These are phyloP conservation scores for Troglohyphantes excavatus DNA, from an alignment of 2,888 invertebrate genomes.

Conservation along the genomic window DNA sequence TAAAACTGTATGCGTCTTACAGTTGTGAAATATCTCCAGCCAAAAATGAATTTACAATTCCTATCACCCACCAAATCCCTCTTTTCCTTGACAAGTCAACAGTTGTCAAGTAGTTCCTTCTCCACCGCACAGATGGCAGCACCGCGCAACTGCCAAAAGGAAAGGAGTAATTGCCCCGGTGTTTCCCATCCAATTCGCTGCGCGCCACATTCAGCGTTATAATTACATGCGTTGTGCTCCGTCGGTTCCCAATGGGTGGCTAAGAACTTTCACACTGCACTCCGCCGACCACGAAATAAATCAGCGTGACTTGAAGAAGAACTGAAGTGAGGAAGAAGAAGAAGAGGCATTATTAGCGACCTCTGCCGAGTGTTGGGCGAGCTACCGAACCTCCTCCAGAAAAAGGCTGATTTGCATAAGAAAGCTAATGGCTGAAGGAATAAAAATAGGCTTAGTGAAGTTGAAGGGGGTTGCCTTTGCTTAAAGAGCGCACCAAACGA, in stretches of 20 bases:
- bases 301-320: constrained; percentile 69
- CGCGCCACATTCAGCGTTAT: constrained; percentile 76
- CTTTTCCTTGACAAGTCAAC: constrained; percentile 46
- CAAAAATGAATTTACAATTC: too few species aligned
- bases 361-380: constrained; percentile 54
- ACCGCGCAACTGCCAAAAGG: constrained; percentile 10
- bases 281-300: constrained; percentile 76
- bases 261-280: constrained; percentile 77
- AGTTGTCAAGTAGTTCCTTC: constrained; percentile 64
- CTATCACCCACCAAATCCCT: too few species aligned
- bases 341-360: constrained; percentile 66
- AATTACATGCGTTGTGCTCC: constrained; percentile 78
- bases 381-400: constrained; percentile 24
- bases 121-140: constrained; percentile 70
- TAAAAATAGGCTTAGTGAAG: constrained; percentile 74
- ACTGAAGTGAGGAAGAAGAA: constrained; percentile 23
- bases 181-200: constrained; percentile 73
- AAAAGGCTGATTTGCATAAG: constrained; percentile 76
- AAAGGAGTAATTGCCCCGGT: constrained; percentile 60
- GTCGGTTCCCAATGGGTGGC: constrained; percentile 76
- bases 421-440: constrained; percentile 75
- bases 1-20: too few species aligned
- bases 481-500: constrained; percentile 70
- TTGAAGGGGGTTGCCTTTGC: constrained; percentile 51
- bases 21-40: too few species aligned